These are phyloP conservation scores for Pseudorhiza aurosa DNA, from an alignment of 30 jellyfish, hydroid and myxozoan genomes.

Conservation along the genomic window DNA sequence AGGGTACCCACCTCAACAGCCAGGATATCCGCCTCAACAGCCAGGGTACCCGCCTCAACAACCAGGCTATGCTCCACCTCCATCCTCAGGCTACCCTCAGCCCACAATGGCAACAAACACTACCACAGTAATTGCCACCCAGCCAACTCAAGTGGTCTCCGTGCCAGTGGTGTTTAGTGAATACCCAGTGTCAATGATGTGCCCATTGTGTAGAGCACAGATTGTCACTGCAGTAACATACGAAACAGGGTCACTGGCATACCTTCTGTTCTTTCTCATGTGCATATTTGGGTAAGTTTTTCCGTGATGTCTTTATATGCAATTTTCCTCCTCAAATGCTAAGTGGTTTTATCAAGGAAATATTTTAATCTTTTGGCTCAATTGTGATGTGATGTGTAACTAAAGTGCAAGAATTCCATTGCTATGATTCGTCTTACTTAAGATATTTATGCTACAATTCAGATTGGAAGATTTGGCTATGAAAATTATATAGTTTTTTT, in stretches of 20 bases:
- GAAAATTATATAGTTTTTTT: too few species aligned
- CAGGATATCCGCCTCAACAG: slow-evolving; percentile 58
- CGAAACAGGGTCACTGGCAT: slow-evolving; percentile 79
- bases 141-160: slow-evolving; percentile 64
- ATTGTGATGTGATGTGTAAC: too few species aligned
- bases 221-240: slow-evolving; percentile 73
- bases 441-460: too few species aligned
- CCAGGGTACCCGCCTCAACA: slow-evolving; percentile 54
- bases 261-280: slow-evolving; percentile 78
- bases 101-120: slow-evolving; percentile 23
- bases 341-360: too few species aligned
- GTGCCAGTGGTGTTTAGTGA: slow-evolving; percentile 63
- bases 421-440: too few species aligned
- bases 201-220: slow-evolving; percentile 82
- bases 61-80: slow-evolving; percentile 63
- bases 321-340: too few species aligned
- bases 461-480: too few species aligned
- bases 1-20: slow-evolving; percentile 68
- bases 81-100: neutral
- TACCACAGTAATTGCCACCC: slow-evolving; percentile 76
- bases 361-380: too few species aligned
- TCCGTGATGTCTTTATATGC: too few species aligned
- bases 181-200: slow-evolving; percentile 75
- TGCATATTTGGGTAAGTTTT: slow-evolving; percentile 80
- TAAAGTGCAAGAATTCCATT: too few species aligned